phyloP scores from a whole-genome alignment of 2,888 invertebrate genomes.

The Cataglyphis rosenhaueri region DNA sequence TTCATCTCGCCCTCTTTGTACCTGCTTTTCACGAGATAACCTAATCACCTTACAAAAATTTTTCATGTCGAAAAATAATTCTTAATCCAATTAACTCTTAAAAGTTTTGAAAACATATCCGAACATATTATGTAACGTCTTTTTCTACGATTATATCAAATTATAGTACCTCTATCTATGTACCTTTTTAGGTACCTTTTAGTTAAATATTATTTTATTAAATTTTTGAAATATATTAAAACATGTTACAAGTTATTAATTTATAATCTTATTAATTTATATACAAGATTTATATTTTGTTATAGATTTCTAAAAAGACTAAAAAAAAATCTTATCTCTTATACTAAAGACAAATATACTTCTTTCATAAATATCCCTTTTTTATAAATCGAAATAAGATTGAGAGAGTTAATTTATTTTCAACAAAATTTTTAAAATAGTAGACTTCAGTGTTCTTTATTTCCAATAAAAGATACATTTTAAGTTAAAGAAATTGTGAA shows the following conservation, averaged over 20 bases:
- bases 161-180: background rate
- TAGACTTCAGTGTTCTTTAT: background rate
- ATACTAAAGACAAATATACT: background rate
- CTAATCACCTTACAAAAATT: constrained; percentile 7
- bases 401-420: background rate
- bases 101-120: background rate
- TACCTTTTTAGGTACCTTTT: background rate
- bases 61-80: background rate
- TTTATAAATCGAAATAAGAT: background rate
- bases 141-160: background rate
- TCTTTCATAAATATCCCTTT: background rate
- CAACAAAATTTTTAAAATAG: background rate
- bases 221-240: background rate
- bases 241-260: background rate
- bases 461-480: background rate
- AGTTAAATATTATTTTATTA: background rate
- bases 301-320: background rate
- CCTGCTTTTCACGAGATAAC: constrained; percentile 8
- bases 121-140: background rate
- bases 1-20: constrained; percentile 9
- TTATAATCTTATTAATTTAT: background rate
- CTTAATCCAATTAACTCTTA: constrained; percentile 23
- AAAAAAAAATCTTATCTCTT: background rate
- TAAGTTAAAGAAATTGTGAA: background rate
- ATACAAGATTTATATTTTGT: background rate